Percentiles rank a stretch among this genome's conserved stretches.
phyloP scores from a whole-genome alignment of 2,797 vertebrate species.

The Oryzias sinensis region DNA sequence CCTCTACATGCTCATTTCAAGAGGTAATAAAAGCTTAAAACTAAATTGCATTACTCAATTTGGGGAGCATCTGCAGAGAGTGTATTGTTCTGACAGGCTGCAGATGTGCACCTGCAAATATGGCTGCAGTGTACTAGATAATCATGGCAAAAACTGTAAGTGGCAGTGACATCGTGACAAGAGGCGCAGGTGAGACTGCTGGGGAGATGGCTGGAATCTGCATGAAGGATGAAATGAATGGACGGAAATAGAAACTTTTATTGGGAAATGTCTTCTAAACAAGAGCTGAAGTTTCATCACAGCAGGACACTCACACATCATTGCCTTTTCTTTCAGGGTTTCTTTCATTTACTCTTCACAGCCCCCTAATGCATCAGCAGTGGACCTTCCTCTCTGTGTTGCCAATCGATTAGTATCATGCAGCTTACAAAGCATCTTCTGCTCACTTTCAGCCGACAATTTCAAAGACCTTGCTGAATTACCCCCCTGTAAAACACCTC shows the following conservation, averaged over 20 bases:
- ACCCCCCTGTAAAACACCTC: slow-evolving; percentile 3
- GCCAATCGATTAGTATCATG: slow-evolving; percentile 32
- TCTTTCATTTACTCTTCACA: slow-evolving; percentile 21
- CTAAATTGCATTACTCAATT: slow-evolving; percentile 73
- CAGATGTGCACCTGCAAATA: slow-evolving; percentile 72
- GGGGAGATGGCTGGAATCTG: slow-evolving; percentile 21
- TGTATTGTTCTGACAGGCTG: slow-evolving; percentile 70
- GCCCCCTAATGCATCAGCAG: slow-evolving; percentile 9
- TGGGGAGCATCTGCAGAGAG: slow-evolving; percentile 59
- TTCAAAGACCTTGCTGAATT: slow-evolving; percentile 3
- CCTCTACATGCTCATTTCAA: slow-evolving; percentile 55
- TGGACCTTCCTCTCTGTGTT: slow-evolving; percentile 6
- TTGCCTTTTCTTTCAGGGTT: slow-evolving; percentile 12
- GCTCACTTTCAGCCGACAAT: slow-evolving; percentile 13
- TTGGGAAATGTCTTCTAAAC: slow-evolving; percentile 25
- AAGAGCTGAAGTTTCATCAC: slow-evolving; percentile 36
- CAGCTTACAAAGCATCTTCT: slow-evolving; percentile 13
- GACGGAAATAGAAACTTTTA: slow-evolving; percentile 26
- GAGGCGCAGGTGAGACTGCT: slow-evolving; percentile 24
- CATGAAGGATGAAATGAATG: slow-evolving; percentile 33
- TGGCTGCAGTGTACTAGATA: slow-evolving; percentile 55
- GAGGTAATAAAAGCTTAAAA: slow-evolving; percentile 67
- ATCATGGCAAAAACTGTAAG: slow-evolving; percentile 58
- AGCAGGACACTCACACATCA: slow-evolving; percentile 40
- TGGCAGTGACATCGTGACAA: slow-evolving; percentile 63